Evolutionary conservation across 2,888 invertebrate species (phyloP), one percentile per base, ranked within the genome.

Genomic region (Harpagoxenus sublaevis): DNA sequence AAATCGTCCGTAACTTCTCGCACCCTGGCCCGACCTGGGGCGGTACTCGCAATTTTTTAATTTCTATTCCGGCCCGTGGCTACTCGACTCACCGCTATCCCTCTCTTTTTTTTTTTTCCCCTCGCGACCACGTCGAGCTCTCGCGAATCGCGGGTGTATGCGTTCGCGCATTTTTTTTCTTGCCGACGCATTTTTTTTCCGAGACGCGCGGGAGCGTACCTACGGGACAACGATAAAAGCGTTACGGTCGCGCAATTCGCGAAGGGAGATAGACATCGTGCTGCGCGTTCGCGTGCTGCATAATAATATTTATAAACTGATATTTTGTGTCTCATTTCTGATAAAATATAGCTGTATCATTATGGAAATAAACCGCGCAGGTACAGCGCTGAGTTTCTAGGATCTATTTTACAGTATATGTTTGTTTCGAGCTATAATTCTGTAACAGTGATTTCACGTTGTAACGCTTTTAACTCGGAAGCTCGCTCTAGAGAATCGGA

Each of bases 1-100:
- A 73, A 88, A 83, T 83, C 79, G 79, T 79, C 79, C 73, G 74
- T 73, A 73, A 73, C 74, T 60, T 57, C 74, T 81, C 79, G 74
- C 79, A 73, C 57, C 57, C 57, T n/a, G 71, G 48, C 12, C 35
- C n/a, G 18, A 42, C 73, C 28, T 23, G 45, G 35, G 35, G 18
- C 31, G 55, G 35, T 51, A 39, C 45, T 63, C 18, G 63, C 81
- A 83, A 81, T 79, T 79, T 77, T 83, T 83, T 83, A 83, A 83
- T 65, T 83, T 83, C 45, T 53, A 63, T 63, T 53, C 31, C 53
- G 51, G 10, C 31, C 12, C 45, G 63, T 28, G 82, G 15, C 62
- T 39, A 42, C 42, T 74, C 60, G 60, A 23, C 53, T 39, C 65
- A 10, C 12, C 23, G 23, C 15, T 39, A n/a, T 48, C n/a, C 4